phyloP scores from a whole-genome alignment of 2,797 vertebrate genomes.

The Anisognathus igniventris region DNA sequence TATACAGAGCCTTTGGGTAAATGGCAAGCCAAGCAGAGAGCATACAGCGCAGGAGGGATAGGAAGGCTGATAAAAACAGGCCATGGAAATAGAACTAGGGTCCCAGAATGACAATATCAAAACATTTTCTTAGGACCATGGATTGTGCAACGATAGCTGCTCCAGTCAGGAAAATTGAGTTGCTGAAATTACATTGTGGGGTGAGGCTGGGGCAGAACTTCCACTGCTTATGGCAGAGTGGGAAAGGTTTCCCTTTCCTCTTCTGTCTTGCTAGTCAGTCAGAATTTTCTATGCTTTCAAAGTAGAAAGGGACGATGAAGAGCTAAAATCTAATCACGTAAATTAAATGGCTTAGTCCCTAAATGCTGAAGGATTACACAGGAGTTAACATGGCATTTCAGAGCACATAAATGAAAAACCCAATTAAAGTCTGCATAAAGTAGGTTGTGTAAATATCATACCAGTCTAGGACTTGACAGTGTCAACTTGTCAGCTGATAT shows the following conservation, averaged over 20 bases:
- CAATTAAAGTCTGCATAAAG: conserved; percentile 28
- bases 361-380: background rate
- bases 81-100: background rate
- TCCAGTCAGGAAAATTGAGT: background rate
- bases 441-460: conserved; percentile 27
- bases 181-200: background rate
- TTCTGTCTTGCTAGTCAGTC: background rate
- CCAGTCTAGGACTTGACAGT: background rate
- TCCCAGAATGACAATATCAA: background rate
- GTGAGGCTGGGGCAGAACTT: background rate
- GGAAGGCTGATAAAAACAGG: background rate
- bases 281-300: background rate
- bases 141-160: background rate
- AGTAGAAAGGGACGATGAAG: background rate
- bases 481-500: background rate
- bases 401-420: background rate
- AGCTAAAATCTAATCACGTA: background rate
- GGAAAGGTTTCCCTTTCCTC: background rate
- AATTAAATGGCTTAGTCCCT: background rate
- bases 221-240: background rate
- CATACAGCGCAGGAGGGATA: background rate
- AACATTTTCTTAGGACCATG: background rate
- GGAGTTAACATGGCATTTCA: background rate
- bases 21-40: background rate
- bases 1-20: background rate